Evolutionary conservation across 1,140 invertebrate species (phyloP), one percentile per base, ranked within the genome.

Genomic region (Propsilocerus akamusi): DNA sequence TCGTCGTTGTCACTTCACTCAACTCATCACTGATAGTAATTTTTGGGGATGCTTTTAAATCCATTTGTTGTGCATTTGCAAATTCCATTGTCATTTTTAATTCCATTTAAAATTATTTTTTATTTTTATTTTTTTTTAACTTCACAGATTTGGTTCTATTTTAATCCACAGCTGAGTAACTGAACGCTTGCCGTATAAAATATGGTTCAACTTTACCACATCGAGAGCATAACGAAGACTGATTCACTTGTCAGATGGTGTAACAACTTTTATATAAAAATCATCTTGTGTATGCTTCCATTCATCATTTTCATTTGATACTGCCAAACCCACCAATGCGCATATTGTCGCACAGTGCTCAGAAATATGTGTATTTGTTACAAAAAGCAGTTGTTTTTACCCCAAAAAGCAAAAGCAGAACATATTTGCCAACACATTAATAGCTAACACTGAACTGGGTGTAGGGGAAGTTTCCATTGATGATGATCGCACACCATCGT

Each of bases 21-120:
- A 14, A 17, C 20, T 23, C 14, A 37, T 25, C 50, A 14, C 54
- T 58, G 17, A n/a, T n/a, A n/a, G n/a, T n/a, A n/a, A n/a, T n/a
- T n/a, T n/a, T n/a, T 49, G 53, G 25, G 12, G 37, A 30, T 47
- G 50, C 49, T 49, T 24, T 48, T 12, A 49, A 50, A 51, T 47
- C 55, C 41, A 56, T 55, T 20, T 53, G 52, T 50, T 56, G 54
- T 54, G 57, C 53, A 54, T 57, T 55, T 53, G 59, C 47, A 47
- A 52, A 62, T 57, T 65, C 63, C 63, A 65, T 64, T 51, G 63
- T 59, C 56, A 65, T 59, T 56, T n/a, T 30, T 30, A 8, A 8
- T 30, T 30, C 28, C 28, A 11, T 3, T 30, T 2, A 30, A 30
- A 30, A 4, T 30, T 8, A 11, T n/a, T n/a, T 30, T 30, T 30